Evolutionary conservation across 1,140 invertebrate genomes (phyloP), one percentile per base, ranked within the genome.

Genomic region (Drosophila suzukii): DNA sequence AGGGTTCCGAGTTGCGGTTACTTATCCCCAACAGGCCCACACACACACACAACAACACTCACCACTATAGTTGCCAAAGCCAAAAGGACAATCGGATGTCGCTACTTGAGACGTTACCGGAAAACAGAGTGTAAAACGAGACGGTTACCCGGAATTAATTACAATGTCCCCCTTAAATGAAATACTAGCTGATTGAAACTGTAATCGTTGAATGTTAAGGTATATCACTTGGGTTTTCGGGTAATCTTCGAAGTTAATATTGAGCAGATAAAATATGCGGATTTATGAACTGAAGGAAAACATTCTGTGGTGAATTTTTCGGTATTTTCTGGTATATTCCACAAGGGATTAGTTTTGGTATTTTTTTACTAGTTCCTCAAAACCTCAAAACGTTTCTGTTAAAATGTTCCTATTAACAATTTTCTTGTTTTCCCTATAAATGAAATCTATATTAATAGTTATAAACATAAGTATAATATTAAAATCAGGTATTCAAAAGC

Each of bases 1-100:
- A 30, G 41, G 50, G 43, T 34, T 17, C 50, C 15, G 12, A 34
- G 43, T 24, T 70, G 67, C 63, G 67, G 67, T 70, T 39, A n/a
- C 60, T 15, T 32, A 15, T 6, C 53, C 39, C 61, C 47, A 13
- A 6, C 13, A 44, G 66, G 12, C 7, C 3, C 17, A 10, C 4
- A 0, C n/a, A 12, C n/a, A 12, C 13, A 34, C 17, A 47, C 30
- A 24, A 27, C 27, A 27, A 1, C 30, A 36, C 38, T 32, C 36
- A 20, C 11, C 17, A 2, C 8, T 34, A 17, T 11, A 13, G 39
- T 4, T 6, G 47, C 36, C 39, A 17, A 12, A 17, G 34, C 24
- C 46, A 36, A 17, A 12, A 36, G 58, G 15, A 41, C 34, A 39
- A 57, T 24, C 30, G 50, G 51, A 66, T 66, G 17, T 15, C 46